Base-by-base conservation (phyloP, 2,797 vertebrate genomes). In the Tamandua tetradactyla region DNA sequence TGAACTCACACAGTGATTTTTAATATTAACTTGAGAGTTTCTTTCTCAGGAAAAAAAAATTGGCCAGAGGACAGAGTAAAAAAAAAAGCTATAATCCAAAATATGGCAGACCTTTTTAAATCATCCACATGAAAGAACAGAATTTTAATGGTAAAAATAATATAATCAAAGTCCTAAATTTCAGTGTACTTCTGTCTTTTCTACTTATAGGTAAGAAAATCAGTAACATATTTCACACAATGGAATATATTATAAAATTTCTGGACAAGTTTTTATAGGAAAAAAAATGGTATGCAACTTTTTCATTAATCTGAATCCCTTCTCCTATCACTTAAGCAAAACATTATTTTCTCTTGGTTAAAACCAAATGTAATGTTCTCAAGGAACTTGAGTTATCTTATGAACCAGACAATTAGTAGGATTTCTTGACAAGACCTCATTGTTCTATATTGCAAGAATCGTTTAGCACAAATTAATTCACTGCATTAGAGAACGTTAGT, bases 111-210 rank as follows among this genome's bases (percentile, higher is more conserved):
- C 8, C 3, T 89, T 78, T 94, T 87, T 80, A 92, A 93, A 61
- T 83, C 47, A 87, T 47, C 79, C 42, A 88, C 8, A 57, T 82
- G 32, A 69, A 76, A 55, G 18, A 87, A 87, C 25, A 79, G 52
- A 49, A 69, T 82, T 68, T 80, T 87, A 91, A 92, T 49, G 10
- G 87, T 37, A 87, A 96, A 96, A 88, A 52, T 25, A 71, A 71
- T 13, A 11, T 15, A 62, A 69, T 68, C 9, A 71, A 88, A 81
- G 49, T 35, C 20, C 82, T 86, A 74, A 71, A 30, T 52, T 64
- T 61, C 47, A 84, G 42, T 75, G 5, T 18, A 79, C n/a, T 57
- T 74, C 90, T 78, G 79, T 55, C 40, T 90, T 82, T 18, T 81
- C 40, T 94, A 69, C 22, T 61, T 91, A 84, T 0, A 61, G 1